These are phyloP conservation scores for Archips crataeganus DNA, from an alignment of 2,888 invertebrate genomes.

Conservation along the genomic window DNA sequence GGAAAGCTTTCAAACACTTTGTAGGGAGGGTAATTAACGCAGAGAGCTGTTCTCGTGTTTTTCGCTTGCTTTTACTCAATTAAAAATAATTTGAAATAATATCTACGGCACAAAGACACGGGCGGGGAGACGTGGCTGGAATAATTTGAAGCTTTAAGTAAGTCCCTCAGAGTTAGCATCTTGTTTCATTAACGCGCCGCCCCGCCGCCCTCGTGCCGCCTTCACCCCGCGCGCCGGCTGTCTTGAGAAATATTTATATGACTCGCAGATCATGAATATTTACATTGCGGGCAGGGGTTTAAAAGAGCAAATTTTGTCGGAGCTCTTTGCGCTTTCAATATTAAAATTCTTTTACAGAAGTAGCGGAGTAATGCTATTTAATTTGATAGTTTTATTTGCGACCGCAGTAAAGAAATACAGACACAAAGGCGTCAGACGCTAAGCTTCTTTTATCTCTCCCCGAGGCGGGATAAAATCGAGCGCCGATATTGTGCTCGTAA, in stretches of 20 bases:
- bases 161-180: conserved; percentile 72
- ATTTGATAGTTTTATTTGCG: conserved; percentile 66
- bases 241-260: conserved; percentile 75
- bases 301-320: conserved; percentile 63
- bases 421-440: conserved; percentile 53
- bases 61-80: conserved; percentile 79
- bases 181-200: conserved; percentile 75
- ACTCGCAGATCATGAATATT: conserved; percentile 77
- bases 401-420: conserved; percentile 47
- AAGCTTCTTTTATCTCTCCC: conserved; percentile 68
- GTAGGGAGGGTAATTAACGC: conserved; percentile 71
- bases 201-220: neutral
- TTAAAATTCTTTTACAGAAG: conserved; percentile 47
- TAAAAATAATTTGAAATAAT: conserved; percentile 83
- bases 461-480: conserved; percentile 69
- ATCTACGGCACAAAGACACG: conserved; percentile 69
- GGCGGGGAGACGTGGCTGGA: conserved; percentile 62
- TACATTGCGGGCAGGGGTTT: conserved; percentile 59
- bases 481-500: conserved; percentile 75
- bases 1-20: conserved; percentile 67
- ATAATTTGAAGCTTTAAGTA: conserved; percentile 71
- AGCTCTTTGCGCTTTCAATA: conserved; percentile 57
- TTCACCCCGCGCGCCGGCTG: conserved; percentile 49
- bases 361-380: conserved; percentile 58
- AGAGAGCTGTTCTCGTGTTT: conserved; percentile 70